Evolutionary conservation across 2,888 invertebrate species (phyloP).

Genomic region (Apamea epomidion): DNA sequence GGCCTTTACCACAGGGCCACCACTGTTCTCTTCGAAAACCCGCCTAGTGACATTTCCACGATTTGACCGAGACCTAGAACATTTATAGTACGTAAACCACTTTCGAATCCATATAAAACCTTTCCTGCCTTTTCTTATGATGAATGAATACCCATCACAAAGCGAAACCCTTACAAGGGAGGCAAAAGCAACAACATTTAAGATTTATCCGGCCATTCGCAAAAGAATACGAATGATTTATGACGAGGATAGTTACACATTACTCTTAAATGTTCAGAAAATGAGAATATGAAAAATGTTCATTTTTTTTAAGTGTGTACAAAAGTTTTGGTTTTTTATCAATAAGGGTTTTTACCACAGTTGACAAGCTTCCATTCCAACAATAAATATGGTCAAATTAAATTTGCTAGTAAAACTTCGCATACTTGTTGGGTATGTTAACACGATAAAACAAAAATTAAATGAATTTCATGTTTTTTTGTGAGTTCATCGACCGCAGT

Average conservation of each 20-base stretch:
- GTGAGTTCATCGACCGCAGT: too few relatives aligned
- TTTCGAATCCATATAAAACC: slow-evolving; percentile 14
- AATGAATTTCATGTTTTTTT: too few relatives aligned
- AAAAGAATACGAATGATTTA: slow-evolving; percentile 46
- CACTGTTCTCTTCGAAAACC: not conserved
- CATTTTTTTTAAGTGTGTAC: not conserved
- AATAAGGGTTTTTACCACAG: not conserved
- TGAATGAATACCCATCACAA: slow-evolving; percentile 36
- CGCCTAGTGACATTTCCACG: not conserved
- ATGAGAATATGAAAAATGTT: not conserved
- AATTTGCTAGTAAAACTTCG: too few relatives aligned
- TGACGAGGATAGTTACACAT: slow-evolving; percentile 29
- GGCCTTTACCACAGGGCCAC: not conserved
- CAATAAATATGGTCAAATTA: too few relatives aligned
- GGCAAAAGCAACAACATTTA: slow-evolving; percentile 14
- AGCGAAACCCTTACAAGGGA: slow-evolving; percentile 8
- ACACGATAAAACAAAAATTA: too few relatives aligned
- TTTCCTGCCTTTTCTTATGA: slow-evolving; percentile 25
- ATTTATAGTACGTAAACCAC: slow-evolving; percentile 4
- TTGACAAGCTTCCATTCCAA: not conserved
- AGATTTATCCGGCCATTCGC: slow-evolving; percentile 28
- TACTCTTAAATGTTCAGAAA: slow-evolving; percentile 24
- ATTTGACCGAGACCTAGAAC: not conserved
- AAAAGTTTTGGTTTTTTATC: not conserved
- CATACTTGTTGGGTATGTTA: too few relatives aligned